These are phyloP conservation scores for Sceloporus undulatus DNA, from an alignment of 2,113 vertebrate species.

Conservation along the genomic window DNA sequence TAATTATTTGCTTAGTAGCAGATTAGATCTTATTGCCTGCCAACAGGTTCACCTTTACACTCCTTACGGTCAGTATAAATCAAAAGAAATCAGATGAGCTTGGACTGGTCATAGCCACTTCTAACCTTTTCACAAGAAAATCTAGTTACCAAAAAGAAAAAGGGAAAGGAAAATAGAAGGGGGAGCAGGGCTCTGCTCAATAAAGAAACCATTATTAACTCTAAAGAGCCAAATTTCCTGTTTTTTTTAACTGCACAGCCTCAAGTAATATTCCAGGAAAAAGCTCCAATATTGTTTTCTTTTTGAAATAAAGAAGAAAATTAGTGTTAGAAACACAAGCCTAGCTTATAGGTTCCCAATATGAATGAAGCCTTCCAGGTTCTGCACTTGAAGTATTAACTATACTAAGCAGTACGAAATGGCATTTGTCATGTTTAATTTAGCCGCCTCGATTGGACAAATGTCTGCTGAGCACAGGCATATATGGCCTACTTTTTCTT, in stretches of 20 bases:
- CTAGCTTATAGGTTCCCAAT: slow-evolving; percentile 55
- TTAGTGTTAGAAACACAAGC: slow-evolving; percentile 46
- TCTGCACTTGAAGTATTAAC: slow-evolving; percentile 55
- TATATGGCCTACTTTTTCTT: slow-evolving; percentile 6
- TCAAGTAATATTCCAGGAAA: slow-evolving; percentile 62
- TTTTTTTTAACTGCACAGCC: slow-evolving; percentile 59
- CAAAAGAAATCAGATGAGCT: slow-evolving; percentile 79
- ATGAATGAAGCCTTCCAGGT: slow-evolving; percentile 51
- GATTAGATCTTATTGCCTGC: slow-evolving; percentile 80
- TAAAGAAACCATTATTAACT: slow-evolving; percentile 54
- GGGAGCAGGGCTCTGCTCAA: slow-evolving; percentile 28
- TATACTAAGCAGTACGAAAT: slow-evolving; percentile 43
- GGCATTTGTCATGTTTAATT: slow-evolving; percentile 56
- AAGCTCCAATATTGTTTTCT: slow-evolving; percentile 65
- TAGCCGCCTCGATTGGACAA: slow-evolving; percentile 57
- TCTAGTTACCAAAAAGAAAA: slow-evolving; percentile 57
- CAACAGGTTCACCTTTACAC: slow-evolving; percentile 74
- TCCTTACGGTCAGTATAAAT: slow-evolving; percentile 75
- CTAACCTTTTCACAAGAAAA: slow-evolving; percentile 68
- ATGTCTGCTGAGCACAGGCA: slow-evolving; percentile 33
- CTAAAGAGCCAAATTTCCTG: slow-evolving; percentile 69
- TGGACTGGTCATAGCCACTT: slow-evolving; percentile 61
- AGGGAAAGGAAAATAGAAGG: no score
- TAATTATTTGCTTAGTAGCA: slow-evolving; percentile 86
- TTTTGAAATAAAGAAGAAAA: slow-evolving; percentile 64